Conservation (phyloP, 2,797 vertebrate species). For the Lutjanus campechanus region DNA sequence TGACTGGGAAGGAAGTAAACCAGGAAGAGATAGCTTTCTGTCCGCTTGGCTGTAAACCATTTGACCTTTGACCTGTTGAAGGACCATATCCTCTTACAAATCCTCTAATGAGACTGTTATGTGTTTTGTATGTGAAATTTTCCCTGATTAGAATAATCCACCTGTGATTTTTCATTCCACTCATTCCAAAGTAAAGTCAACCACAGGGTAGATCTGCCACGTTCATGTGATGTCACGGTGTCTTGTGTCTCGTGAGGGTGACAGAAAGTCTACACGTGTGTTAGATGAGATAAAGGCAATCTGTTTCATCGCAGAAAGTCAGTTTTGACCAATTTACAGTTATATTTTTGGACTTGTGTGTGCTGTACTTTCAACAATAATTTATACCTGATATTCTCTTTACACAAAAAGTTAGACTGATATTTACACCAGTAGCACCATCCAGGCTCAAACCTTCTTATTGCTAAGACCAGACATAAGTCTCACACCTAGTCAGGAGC, state of each 20-base stretch:
- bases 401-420: too few relatives aligned
- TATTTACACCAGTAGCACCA: too few relatives aligned
- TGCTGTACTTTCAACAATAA: too few relatives aligned
- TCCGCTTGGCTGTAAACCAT: conserved; percentile 19
- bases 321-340: neutral
- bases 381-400: too few relatives aligned
- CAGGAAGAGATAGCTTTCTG: conserved; percentile 61
- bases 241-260: conserved; percentile 15
- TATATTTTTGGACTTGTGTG: neutral
- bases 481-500: too few relatives aligned
- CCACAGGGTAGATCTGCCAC: conserved; percentile 27
- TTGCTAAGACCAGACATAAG: too few relatives aligned
- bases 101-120: neutral
- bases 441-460: too few relatives aligned
- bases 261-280: conserved; percentile 36
- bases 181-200: conserved; percentile 55
- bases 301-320: neutral
- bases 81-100: neutral
- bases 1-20: conserved; percentile 22
- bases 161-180: conserved; percentile 39
- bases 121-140: neutral
- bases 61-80: conserved; percentile 61
- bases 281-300: conserved; percentile 12
- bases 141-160: neutral
- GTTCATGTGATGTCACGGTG: conserved; percentile 54